A percentile compares a stretch with the other conserved stretches of the same genome.
phyloP scores from a whole-genome alignment of 1,140 invertebrate genomes.

The Lutraria rhynchaena region DNA sequence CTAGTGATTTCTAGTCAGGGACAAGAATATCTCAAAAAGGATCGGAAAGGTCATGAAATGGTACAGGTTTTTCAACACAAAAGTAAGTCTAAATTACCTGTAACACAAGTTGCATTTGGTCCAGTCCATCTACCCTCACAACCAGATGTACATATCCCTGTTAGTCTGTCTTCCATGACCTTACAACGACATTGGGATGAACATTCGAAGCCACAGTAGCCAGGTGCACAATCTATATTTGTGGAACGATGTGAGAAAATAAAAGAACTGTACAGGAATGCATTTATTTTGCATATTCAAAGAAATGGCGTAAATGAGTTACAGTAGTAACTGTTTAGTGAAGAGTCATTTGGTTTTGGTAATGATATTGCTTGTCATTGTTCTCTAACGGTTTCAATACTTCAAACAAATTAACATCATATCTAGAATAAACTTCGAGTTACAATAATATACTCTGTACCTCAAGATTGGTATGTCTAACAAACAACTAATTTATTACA shows the following conservation, averaged over 20 bases:
- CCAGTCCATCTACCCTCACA: constrained; percentile 2
- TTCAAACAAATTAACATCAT: neutral
- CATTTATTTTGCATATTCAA: neutral
- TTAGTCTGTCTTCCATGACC: neutral
- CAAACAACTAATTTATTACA: neutral
- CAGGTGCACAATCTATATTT: neutral
- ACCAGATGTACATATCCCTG: neutral
- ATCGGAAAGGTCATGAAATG: no score
- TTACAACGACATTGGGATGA: constrained; percentile 7
- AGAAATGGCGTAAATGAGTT: neutral
- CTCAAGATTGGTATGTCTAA: neutral
- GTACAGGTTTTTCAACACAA: no score
- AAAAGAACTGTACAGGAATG: neutral
- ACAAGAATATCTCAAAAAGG: no score
- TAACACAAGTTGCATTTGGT: neutral
- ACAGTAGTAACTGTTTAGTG: neutral
- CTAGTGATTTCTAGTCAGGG: no score
- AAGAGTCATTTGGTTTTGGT: neutral
- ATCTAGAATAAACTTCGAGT: neutral
- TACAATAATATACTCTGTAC: neutral
- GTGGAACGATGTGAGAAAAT: no score
- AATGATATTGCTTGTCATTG: neutral
- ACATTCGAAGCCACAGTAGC: neutral
- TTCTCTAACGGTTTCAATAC: neutral
- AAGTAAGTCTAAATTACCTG: neutral